Conservation (phyloP, 2,113 vertebrate species). For the Puffinus mauretanicus region DNA sequence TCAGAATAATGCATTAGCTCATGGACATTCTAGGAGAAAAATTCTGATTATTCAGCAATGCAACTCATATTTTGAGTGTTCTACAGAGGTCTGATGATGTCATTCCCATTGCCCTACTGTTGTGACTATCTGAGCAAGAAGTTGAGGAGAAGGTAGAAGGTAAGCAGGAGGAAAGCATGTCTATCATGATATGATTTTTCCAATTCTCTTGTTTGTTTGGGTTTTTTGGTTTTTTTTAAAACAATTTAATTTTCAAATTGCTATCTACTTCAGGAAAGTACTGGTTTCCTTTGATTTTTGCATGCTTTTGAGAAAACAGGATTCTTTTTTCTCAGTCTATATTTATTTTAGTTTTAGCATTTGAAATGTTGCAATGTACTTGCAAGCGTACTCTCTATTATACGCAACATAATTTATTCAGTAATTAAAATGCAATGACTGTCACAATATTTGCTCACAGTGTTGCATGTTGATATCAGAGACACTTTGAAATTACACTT, state of each 20-base stretch:
- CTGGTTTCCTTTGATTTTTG: neutral
- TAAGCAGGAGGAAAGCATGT: neutral
- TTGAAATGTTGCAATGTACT: neutral
- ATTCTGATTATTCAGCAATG: neutral
- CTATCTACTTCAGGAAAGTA: neutral
- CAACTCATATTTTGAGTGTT: neutral
- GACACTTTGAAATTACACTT: neutral
- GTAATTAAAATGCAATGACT: neutral
- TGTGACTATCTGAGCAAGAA: neutral
- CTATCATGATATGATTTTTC: neutral
- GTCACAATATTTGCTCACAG: neutral
- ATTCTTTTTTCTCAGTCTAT: neutral
- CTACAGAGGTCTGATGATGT: neutral
- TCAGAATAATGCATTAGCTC: neutral
- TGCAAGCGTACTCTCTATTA: neutral
- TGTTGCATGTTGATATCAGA: neutral
- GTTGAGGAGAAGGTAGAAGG: neutral
- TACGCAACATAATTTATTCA: neutral
- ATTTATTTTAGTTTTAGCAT: neutral
- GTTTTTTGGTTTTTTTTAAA: neutral
- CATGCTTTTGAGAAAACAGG: neutral
- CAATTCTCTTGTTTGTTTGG: neutral
- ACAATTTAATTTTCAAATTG: no score
- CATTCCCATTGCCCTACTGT: neutral
- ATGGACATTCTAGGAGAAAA: neutral